Conservation (phyloP, 2,888 invertebrate species). For the Ecliptopera silaceata region DNA sequence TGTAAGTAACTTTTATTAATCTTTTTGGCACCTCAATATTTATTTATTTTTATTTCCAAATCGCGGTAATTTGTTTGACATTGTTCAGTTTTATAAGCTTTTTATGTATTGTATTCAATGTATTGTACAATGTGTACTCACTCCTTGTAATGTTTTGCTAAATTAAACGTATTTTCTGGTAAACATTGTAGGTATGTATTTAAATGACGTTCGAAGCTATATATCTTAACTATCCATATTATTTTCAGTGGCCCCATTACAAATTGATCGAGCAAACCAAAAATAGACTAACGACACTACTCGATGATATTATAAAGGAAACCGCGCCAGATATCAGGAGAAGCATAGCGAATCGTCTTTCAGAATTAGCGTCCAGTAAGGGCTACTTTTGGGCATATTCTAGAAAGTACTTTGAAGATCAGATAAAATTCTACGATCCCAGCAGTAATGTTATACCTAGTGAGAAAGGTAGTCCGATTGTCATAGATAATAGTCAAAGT, state of each 20-base stretch:
- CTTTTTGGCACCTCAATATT: too few relatives aligned
- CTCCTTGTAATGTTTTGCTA: too few relatives aligned
- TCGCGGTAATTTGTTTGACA: too few relatives aligned
- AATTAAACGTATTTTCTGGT: too few relatives aligned
- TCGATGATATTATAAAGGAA: conserved; percentile 42
- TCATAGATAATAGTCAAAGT: conserved; percentile 1
- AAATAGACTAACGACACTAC: conserved; percentile 36
- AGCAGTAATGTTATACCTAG: neutral
- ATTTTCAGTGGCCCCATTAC: conserved; percentile 58
- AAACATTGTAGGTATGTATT: too few relatives aligned
- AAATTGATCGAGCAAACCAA: conserved; percentile 45
- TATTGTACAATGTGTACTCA: too few relatives aligned
- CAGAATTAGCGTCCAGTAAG: conserved; percentile 29
- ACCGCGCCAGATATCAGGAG: conserved; percentile 21
- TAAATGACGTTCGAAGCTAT: too few relatives aligned
- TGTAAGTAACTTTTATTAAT: conserved; percentile 54
- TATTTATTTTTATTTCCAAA: too few relatives aligned
- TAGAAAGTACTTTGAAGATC: conserved; percentile 31
- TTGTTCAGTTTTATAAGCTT: too few relatives aligned
- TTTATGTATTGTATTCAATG: too few relatives aligned
- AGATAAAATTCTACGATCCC: neutral
- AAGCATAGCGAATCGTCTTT: conserved; percentile 22
- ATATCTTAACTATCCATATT: too few relatives aligned
- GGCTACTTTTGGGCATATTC: conserved; percentile 62
- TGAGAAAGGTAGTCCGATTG: neutral